Evolutionary conservation across 2,113 vertebrate genomes (phyloP).

Genomic region (Apaloderma vittatum): DNA sequence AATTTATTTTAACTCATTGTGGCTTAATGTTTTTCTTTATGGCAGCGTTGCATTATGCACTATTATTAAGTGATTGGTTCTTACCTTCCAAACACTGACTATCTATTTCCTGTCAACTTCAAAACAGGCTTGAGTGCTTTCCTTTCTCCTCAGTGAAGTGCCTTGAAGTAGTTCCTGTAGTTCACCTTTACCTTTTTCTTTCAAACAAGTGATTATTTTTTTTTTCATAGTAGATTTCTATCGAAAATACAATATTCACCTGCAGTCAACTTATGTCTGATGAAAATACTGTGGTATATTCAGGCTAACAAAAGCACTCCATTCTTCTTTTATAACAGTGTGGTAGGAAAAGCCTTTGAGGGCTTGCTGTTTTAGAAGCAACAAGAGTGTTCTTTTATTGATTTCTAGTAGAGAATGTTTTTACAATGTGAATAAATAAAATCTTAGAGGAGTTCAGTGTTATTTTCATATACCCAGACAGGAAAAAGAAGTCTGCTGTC

Average conservation of each 20-base stretch:
- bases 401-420: slow-evolving; percentile 1
- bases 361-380: neutral
- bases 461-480: neutral
- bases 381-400: neutral
- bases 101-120: neutral
- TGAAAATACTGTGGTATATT: slow-evolving; percentile 3
- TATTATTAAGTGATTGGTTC: neutral
- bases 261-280: neutral
- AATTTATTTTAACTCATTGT: neutral
- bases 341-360: neutral
- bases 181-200: neutral
- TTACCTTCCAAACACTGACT: neutral
- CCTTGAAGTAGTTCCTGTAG: neutral
- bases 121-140: neutral
- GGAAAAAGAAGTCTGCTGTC: neutral
- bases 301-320: neutral
- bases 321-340: neutral
- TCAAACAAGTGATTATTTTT: neutral
- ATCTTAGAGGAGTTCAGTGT: neutral
- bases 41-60: neutral
- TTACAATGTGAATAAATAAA: neutral
- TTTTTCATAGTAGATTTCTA: neutral
- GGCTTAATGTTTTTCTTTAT: neutral
- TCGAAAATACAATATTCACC: neutral
- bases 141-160: neutral